Conservation (phyloP, 1,140 invertebrate genomes). For the Pteromalus puparum region DNA sequence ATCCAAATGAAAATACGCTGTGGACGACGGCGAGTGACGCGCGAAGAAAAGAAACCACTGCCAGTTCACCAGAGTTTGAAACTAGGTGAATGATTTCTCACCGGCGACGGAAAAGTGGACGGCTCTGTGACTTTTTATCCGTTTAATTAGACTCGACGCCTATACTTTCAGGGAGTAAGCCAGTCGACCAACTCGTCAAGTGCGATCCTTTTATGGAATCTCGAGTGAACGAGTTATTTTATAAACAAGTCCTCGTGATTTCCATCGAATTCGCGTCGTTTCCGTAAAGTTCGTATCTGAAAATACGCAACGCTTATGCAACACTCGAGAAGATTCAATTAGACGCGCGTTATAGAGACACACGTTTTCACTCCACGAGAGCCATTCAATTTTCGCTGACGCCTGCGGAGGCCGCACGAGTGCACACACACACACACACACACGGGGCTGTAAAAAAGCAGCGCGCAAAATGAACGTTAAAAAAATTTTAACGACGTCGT, state of each 20-base stretch:
- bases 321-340: background rate
- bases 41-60: background rate
- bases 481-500: background rate
- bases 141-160: background rate
- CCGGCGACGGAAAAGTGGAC: background rate
- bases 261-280: no score
- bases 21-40: no score
- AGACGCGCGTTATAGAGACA: background rate
- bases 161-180: background rate
- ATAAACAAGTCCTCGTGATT: background rate
- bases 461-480: background rate
- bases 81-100: background rate
- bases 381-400: background rate
- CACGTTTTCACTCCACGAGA: background rate
- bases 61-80: background rate
- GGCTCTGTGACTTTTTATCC: background rate
- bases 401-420: no score
- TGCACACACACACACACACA: no score
- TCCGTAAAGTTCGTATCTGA: background rate
- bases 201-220: background rate
- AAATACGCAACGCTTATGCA: background rate
- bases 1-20: no score
- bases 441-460: background rate
- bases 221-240: background rate
- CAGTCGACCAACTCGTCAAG: background rate